These are phyloP conservation scores for Ranitomeya imitator DNA, from an alignment of 2,113 vertebrate genomes.

Conservation along the genomic window DNA sequence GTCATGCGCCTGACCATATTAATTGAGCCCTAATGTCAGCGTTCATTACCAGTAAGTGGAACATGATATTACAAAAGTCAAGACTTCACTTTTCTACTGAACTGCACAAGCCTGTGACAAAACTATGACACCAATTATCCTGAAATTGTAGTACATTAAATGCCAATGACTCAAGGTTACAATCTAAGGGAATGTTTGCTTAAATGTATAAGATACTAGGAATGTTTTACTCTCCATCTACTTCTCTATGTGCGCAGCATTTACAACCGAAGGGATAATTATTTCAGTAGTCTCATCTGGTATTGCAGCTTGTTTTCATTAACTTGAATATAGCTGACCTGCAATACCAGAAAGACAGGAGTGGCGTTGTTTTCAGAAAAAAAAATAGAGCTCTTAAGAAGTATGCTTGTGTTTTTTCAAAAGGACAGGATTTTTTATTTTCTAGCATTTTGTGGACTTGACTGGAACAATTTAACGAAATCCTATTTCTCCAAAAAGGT, in stretches of 20 bases:
- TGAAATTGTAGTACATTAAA: slow-evolving; percentile 20
- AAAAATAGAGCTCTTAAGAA: too few relatives aligned
- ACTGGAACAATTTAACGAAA: too few relatives aligned
- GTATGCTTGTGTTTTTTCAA: too few relatives aligned
- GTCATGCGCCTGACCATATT: slow-evolving; percentile 43
- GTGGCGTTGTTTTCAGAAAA: too few relatives aligned
- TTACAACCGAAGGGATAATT: too few relatives aligned
- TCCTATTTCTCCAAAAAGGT: too few relatives aligned
- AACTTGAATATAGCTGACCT: too few relatives aligned
- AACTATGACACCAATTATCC: slow-evolving; percentile 49
- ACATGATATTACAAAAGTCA: slow-evolving; percentile 37
- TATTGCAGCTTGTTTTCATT: too few relatives aligned
- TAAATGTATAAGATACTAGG: neutral
- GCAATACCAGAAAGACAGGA: too few relatives aligned
- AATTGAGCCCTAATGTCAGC: slow-evolving; percentile 50
- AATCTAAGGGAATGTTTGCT: neutral
- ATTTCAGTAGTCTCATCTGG: too few relatives aligned
- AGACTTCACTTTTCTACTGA: slow-evolving; percentile 37
- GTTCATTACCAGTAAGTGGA: slow-evolving; percentile 51
- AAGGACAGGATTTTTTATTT: too few relatives aligned
- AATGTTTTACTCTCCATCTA: neutral
- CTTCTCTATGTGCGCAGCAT: neutral
- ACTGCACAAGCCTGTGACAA: slow-evolving; percentile 37
- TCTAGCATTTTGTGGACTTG: too few relatives aligned
- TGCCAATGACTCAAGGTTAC: slow-evolving; percentile 36